phyloP scores from a whole-genome alignment of 2,888 invertebrate genomes.

The Papilio protenor region DNA sequence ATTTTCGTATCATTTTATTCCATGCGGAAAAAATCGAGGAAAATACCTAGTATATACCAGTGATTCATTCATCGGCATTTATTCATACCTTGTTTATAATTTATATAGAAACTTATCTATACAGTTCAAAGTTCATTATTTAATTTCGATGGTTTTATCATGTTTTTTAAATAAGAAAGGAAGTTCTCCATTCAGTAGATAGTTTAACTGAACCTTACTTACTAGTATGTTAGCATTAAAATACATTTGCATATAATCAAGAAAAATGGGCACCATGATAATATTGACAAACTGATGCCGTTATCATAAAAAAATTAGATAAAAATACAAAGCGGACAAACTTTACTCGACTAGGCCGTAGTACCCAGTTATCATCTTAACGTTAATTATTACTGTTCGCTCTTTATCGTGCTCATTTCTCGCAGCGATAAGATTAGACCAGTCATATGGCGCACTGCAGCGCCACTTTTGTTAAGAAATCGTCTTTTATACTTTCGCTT shows the following conservation, averaged over 20 bases:
- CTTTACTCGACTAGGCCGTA: slow-evolving; percentile 64
- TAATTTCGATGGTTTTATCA: no score
- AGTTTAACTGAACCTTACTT: no score
- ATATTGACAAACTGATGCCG: slow-evolving; percentile 55
- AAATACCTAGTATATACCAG: no score
- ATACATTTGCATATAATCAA: slow-evolving; percentile 28
- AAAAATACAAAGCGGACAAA: slow-evolving; percentile 53
- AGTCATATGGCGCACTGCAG: slow-evolving; percentile 72
- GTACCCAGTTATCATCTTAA: slow-evolving; percentile 67
- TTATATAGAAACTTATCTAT: no score
- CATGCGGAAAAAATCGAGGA: no score
- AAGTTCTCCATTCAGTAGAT: no score
- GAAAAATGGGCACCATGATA: slow-evolving; percentile 45
- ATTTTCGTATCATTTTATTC: no score
- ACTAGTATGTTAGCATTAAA: slow-evolving; percentile 5
- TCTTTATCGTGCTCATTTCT: slow-evolving; percentile 75
- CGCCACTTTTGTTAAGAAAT: slow-evolving; percentile 60
- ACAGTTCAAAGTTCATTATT: no score
- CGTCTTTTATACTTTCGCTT: slow-evolving; percentile 46
- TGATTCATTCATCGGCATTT: no score
- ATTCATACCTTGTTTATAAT: no score
- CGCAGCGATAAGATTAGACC: slow-evolving; percentile 74
- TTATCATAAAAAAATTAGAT: slow-evolving; percentile 57
- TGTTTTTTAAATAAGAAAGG: no score
- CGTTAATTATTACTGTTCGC: slow-evolving; percentile 75